Evolutionary conservation across 2,113 vertebrate species (phyloP).

Genomic region (Orientallactaga bullata): DNA sequence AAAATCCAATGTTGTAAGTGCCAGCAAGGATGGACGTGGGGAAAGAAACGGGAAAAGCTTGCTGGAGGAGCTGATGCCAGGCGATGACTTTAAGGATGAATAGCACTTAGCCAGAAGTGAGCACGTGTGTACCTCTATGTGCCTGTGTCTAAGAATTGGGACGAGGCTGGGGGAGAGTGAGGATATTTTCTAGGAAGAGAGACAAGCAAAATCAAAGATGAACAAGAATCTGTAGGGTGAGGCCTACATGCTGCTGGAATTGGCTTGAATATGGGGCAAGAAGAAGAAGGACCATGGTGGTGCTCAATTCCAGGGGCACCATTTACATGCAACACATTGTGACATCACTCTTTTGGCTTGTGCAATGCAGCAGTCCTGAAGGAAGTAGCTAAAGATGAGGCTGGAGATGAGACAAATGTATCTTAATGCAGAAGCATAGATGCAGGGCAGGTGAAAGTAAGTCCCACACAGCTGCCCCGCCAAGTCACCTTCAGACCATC

Average conservation of each 20-base stretch:
- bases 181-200: conserved; percentile 13
- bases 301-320: neutral
- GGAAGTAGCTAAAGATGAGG: neutral
- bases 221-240: neutral
- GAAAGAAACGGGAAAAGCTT: neutral
- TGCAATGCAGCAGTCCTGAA: neutral
- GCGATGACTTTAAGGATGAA: conserved; percentile 1
- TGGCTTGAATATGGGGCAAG: neutral
- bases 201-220: conserved; percentile 8
- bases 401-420: neutral
- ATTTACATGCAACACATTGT: neutral
- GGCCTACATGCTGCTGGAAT: neutral
- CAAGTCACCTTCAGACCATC: neutral
- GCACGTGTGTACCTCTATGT: neutral
- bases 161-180: neutral
- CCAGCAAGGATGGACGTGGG: neutral
- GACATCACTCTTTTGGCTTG: neutral
- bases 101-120: neutral
- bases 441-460: neutral
- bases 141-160: neutral
- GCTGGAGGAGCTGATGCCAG: neutral
- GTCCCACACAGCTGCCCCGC: neutral
- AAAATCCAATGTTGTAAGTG: neutral
- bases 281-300: neutral
- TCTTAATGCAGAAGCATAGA: neutral